A percentile compares a stretch with the other conserved stretches of the same genome.
Evolutionary conservation across 2,113 vertebrate genomes (phyloP).

Genomic region (Deroptyus accipitrinus): DNA sequence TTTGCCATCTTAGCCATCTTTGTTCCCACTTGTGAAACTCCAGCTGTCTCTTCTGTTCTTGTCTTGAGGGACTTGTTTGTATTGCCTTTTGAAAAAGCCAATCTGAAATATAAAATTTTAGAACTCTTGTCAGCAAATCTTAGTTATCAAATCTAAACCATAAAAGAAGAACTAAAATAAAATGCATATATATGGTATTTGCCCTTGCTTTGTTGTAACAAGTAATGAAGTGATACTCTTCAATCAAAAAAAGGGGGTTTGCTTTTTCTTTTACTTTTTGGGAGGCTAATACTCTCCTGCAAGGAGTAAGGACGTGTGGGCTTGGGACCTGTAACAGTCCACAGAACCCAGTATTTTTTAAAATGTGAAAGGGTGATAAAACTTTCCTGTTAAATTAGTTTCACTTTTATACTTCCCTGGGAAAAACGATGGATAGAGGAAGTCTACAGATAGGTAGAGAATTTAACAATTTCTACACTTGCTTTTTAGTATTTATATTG

Average conservation of each 20-base stretch:
- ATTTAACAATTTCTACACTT: background rate
- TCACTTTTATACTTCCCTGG: background rate
- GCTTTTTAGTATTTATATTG: background rate
- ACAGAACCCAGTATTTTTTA: background rate
- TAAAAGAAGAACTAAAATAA: background rate
- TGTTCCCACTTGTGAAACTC: constrained; percentile 83
- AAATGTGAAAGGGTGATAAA: background rate
- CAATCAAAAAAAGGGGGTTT: background rate
- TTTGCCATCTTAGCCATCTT: constrained; percentile 66
- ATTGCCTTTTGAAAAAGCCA: constrained; percentile 92
- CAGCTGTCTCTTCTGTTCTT: constrained; percentile 83
- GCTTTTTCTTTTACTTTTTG: background rate
- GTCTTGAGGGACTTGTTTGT: constrained; percentile 75
- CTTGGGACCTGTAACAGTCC: background rate
- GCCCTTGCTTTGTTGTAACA: background rate
- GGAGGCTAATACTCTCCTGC: background rate
- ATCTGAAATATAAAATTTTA: constrained; percentile 77
- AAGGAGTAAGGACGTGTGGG: background rate
- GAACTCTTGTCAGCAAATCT: background rate
- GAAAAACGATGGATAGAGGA: background rate
- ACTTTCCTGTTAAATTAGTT: background rate
- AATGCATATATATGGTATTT: background rate
- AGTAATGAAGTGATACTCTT: background rate
- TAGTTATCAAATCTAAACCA: background rate
- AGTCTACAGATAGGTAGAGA: background rate